Evolutionary conservation across 2,113 vertebrate genomes (phyloP), one percentile per base, ranked within the genome.

Genomic region (Heliornis fulica): DNA sequence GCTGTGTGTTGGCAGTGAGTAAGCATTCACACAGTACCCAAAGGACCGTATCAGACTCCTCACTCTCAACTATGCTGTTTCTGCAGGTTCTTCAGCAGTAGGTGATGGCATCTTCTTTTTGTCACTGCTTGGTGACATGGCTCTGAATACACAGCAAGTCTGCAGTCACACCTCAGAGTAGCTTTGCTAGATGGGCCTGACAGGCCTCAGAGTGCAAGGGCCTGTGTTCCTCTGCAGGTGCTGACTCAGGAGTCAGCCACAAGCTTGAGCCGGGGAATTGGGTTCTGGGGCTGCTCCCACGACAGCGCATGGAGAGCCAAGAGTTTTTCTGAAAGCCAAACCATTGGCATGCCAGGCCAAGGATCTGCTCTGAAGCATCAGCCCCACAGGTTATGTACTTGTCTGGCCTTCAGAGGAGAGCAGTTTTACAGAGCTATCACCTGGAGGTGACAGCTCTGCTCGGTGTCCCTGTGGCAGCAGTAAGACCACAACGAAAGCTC

Each of bases 241-340:
- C 50, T 66, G 7, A 15, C 57, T 59, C 36, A 31, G 40, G 19
- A 43, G 43, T 1, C 40, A 36, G 28, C 38, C 28, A 38, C 1
- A 0, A 66, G 46, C 26, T 19, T 2, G 12, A 83, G 40, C 34
- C 0, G 1, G 36, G 14, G 32, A 87, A 22, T 1, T 43, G 36
- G 76, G 51, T 38, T 31, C 38, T 65, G 54, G 26, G 34, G 45
- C 46, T 1, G 3, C 32, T 77, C 38, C 48, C 43, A 77, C 41
- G 40, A 86, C 80, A 82, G 29, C 2, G 1, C 28, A 29, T 1
- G 2, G 82, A 51, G 29, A 74, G 17, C 70, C 32, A 34, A 48
- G 26, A 82, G 51, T 22, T 11, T 21, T 0, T 46, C 46, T 46
- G 72, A 66, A 70, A 91, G n/a, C n/a, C 66, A 83, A 86, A 64